phyloP scores from a whole-genome alignment of 2,888 invertebrate species.

The Liodrosophila aerea region DNA sequence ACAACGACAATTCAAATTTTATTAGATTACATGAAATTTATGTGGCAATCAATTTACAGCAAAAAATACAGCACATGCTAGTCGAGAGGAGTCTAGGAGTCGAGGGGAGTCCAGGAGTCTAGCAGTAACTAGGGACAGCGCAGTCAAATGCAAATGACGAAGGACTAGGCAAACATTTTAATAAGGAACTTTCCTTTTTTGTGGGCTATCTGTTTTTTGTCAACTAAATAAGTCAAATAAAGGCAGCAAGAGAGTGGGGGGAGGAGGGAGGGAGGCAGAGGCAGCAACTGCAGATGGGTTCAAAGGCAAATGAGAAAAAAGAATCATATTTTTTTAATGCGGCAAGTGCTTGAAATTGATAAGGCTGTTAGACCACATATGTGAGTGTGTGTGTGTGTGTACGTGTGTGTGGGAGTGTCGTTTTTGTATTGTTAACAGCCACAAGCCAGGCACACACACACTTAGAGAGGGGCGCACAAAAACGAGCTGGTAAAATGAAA shows the following conservation, averaged over 20 bases:
- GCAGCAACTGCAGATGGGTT: conserved; percentile 26
- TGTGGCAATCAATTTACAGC: conserved; percentile 72
- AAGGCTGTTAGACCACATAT: conserved; percentile 50
- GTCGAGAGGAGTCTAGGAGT: background rate
- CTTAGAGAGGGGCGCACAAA: conserved; percentile 17
- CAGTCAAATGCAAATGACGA: conserved; percentile 65
- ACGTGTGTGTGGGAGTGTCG: background rate
- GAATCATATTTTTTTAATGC: conserved; percentile 63
- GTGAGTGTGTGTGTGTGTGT: conserved; percentile 15
- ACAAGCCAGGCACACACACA: conserved; percentile 36
- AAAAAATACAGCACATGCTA: conserved; percentile 24
- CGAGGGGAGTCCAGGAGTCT: background rate
- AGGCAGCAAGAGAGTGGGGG: conserved; percentile 2
- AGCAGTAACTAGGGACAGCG: background rate
- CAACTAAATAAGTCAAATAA: conserved; percentile 70
- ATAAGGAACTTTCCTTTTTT: conserved; percentile 53
- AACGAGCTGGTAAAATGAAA: conserved; percentile 39
- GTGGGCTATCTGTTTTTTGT: conserved; percentile 23
- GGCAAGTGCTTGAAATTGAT: conserved; percentile 73
- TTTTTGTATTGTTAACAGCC: conserved; percentile 50
- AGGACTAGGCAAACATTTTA: conserved; percentile 61
- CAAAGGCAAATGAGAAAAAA: conserved; percentile 25
- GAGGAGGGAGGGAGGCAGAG: background rate
- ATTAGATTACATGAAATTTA: conserved; percentile 76
- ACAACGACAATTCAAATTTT: conserved; percentile 76